Conservation (phyloP, 2,888 invertebrate genomes). For the Eupeodes luniger region DNA sequence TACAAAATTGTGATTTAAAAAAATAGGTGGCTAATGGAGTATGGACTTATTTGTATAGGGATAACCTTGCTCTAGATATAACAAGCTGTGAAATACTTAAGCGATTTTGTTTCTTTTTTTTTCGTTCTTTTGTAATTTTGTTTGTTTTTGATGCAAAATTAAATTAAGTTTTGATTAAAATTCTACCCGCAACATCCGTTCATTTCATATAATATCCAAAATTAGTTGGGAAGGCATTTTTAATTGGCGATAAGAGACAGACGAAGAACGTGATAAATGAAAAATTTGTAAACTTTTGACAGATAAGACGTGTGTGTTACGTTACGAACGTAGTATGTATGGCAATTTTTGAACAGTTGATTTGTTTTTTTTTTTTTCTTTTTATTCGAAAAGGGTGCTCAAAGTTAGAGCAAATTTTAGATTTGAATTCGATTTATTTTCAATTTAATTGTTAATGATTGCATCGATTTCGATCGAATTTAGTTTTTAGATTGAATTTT, state of each 20-base stretch:
- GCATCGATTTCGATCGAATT: no score
- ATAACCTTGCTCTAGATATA: slow-evolving; percentile 24
- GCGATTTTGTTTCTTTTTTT: neutral
- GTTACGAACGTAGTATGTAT: no score
- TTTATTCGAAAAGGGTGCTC: no score
- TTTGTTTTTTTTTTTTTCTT: no score
- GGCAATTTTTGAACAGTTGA: no score
- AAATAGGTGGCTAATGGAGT: neutral
- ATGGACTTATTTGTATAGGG: neutral
- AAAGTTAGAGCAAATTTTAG: no score
- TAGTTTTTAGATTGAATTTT: no score
- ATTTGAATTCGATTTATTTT: no score
- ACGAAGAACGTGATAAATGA: neutral
- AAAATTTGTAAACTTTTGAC: neutral
- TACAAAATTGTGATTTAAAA: slow-evolving; percentile 5
- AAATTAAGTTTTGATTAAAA: slow-evolving; percentile 24
- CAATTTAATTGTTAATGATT: no score
- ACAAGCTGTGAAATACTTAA: slow-evolving; percentile 7
- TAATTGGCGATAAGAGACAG: slow-evolving; percentile 13
- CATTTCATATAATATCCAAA: neutral
- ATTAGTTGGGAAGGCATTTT: neutral
- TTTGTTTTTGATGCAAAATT: neutral
- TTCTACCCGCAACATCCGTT: slow-evolving; percentile 32
- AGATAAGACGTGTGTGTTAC: no score
- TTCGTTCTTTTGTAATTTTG: neutral